phyloP scores from a whole-genome alignment of 2,888 invertebrate species.

The Stomorhina lunata region DNA sequence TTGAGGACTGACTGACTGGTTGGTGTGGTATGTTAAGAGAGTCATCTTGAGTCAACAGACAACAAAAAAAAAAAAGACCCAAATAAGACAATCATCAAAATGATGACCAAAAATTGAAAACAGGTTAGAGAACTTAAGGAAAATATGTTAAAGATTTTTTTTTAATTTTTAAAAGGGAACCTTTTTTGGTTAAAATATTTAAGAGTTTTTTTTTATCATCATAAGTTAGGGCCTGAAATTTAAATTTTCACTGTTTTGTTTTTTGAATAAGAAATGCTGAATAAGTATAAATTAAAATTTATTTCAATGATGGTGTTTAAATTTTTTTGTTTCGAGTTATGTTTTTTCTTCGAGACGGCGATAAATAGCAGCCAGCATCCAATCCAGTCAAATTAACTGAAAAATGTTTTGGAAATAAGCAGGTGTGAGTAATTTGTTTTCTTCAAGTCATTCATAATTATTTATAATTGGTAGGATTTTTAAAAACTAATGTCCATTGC shows the following conservation, averaged over 20 bases:
- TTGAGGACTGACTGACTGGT: constrained; percentile 32
- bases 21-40: constrained; percentile 46
- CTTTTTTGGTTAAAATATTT: constrained; percentile 1
- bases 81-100: constrained; percentile 36
- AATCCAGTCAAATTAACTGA: neutral
- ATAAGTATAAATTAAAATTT: constrained; percentile 59
- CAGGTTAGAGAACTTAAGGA: constrained; percentile 48
- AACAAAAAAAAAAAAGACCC: neutral
- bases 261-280: constrained; percentile 9
- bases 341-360: neutral
- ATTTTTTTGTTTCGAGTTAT: neutral
- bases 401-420: constrained; percentile 45
- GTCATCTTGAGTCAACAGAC: constrained; percentile 17
- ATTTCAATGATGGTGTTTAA: constrained; percentile 25
- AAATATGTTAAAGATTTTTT: neutral
- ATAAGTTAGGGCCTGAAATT: constrained; percentile 27
- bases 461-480: neutral
- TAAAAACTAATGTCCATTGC: too few relatives aligned
- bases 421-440: constrained; percentile 59
- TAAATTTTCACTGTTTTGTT: constrained; percentile 51
- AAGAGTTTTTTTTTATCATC: neutral
- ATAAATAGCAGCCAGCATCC: neutral
- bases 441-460: neutral
- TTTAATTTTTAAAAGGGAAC: constrained; percentile 13
- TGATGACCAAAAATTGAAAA: constrained; percentile 55